Base-by-base conservation (phyloP, 2,113 vertebrate species). In the Nesogale talazaci region DNA sequence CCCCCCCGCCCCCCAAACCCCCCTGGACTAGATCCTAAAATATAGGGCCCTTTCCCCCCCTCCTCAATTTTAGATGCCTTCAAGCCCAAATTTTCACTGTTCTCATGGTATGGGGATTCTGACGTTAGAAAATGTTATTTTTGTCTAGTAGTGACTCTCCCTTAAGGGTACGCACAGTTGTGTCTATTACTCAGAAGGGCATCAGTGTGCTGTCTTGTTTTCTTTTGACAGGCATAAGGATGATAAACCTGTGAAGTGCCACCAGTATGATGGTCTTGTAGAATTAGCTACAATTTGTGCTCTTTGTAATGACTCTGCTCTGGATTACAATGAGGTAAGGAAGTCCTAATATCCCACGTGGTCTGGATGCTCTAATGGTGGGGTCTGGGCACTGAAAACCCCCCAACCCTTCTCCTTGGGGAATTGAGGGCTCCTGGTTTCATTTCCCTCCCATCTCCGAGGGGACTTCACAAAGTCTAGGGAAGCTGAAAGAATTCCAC, bases 201-300 rank as follows among this genome's bases (percentile, higher is more conserved):
- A 46, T 46, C 42, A 46, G 42, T 6, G 10, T 46, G 42, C n/a
- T 46, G 42, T 52, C 61, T 22, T 22, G 12, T 94, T 93, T 96
- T 61, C 89, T 96, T 92, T 86, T 96, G 31, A 94, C 97, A 99
- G 99, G 97, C 98, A 98, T 97, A 99, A 99, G 91, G 98, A 99
- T 97, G 98, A 98, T 81, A 99, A 99, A 95, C 90, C 76, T 42
- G 98, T 99, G 94, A 99, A 98, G 77, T 97, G 97, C 92, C 98
- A 98, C 91, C 98, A 99, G 22, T 99, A 98, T 63, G 99, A 99
- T 46, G 98, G 98, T 31, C 98, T 99, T 83, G 98, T 99, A 96
- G 99, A 99, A 97, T 90, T 99, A 87, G 99, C 99, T 63, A 99
- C 99, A 0, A 99, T 99, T 97, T 99, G 99, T 94, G 99, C 99